These are phyloP conservation scores for Leptocoma aspasia DNA, from an alignment of 2,113 vertebrate genomes.

Conservation along the genomic window DNA sequence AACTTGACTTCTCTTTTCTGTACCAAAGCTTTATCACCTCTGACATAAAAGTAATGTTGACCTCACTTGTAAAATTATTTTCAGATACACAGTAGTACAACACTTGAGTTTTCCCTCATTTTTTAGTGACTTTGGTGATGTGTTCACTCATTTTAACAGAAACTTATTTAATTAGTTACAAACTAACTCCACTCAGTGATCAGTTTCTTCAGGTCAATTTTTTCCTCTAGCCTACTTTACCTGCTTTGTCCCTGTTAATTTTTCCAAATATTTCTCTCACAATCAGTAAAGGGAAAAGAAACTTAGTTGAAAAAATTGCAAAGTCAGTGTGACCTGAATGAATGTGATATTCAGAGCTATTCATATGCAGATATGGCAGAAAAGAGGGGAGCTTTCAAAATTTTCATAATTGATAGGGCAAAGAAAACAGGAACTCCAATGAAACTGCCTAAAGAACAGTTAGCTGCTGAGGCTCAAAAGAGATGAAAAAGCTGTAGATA, in stretches of 20 bases:
- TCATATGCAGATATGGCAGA: neutral
- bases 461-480: neutral
- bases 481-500: neutral
- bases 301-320: neutral
- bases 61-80: neutral
- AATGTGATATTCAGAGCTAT: neutral
- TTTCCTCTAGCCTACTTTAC: neutral
- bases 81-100: neutral
- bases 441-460: neutral
- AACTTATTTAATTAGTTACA: neutral
- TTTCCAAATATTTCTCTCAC: neutral
- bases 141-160: neutral
- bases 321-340: neutral
- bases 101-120: neutral
- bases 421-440: neutral
- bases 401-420: neutral
- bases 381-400: neutral
- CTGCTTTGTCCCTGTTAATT: neutral
- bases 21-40: neutral
- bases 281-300: neutral
- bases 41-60: neutral
- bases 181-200: neutral
- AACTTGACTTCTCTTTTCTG: neutral
- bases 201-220: neutral
- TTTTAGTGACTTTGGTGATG: neutral